Evolutionary conservation across 2,797 vertebrate species (phyloP), one percentile per base, ranked within the genome.

Genomic region (Mallotus villosus): DNA sequence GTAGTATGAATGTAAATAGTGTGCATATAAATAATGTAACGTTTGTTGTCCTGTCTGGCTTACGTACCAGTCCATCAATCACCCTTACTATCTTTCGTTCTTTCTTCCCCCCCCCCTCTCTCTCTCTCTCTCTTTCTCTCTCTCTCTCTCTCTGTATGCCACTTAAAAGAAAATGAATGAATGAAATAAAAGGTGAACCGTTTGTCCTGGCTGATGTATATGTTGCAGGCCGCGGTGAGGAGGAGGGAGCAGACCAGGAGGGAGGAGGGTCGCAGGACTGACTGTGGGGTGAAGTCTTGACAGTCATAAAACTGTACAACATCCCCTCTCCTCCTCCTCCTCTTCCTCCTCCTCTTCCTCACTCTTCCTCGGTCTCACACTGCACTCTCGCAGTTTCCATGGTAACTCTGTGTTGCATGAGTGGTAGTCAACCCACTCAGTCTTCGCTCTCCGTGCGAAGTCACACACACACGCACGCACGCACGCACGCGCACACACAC

Each of bases 311-410:
- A 77, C 75, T 72, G 60, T 7, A 76, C 25, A 46, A 57, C 78
- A 76, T 63, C 78, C 77, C 37, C 73, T 72, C 22, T 62, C 49
- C 14, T 53, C 70, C 7, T 53, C 49, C 49, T 51, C 51, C 19
- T n/a, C 51, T 2, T 49, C 46, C 46, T 49, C 46, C 12, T 32
- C 32, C 32, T 34, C 60, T 34, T 62, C 27, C 14, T 8, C 60
- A 73, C 67, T 70, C 81, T 85, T 82, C 83, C 76, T 78, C 81
- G 78, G 79, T 88, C 82, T 82, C 85, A 66, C 82, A 86, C 83
- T 79, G 78, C 80, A 85, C 72, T 85, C 87, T 85, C 87, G 90
- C 92, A 88, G 93, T 94, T 93, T 93, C 91, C 90, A 92, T 92
- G 89, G 92, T 83, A 88, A 93, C 90, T 25, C 76, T 78, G 83